phyloP scores from a whole-genome alignment of 2,797 vertebrate species.

The Australoheros facetus region DNA sequence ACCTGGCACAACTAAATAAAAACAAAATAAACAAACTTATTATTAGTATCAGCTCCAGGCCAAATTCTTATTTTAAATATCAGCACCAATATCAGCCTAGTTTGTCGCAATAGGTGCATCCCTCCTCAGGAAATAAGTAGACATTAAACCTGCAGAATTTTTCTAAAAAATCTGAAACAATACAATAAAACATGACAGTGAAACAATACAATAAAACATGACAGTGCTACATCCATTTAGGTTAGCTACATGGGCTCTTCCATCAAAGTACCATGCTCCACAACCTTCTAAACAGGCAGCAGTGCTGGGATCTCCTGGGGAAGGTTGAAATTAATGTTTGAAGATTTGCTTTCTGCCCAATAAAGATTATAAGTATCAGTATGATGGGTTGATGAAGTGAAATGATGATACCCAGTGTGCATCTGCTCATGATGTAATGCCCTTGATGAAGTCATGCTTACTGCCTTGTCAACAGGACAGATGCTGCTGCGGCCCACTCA shows the following conservation, averaged over 20 bases:
- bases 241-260: neutral
- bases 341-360: neutral
- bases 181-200: neutral
- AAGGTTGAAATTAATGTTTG: neutral
- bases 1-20: neutral
- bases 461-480: constrained; percentile 67
- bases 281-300: neutral
- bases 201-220: neutral
- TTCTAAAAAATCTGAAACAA: neutral
- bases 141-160: neutral
- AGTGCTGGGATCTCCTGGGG: neutral
- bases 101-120: no score
- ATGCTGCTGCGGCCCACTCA: constrained; percentile 61
- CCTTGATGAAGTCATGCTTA: constrained; percentile 65
- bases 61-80: neutral
- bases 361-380: neutral
- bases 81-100: neutral
- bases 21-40: no score
- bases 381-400: constrained; percentile 27
- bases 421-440: constrained; percentile 56
- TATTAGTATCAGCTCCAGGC: no score
- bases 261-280: neutral
- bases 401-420: constrained; percentile 44
- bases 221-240: neutral
- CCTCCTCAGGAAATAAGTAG: neutral